These are phyloP conservation scores for Pseudorhombus dupliciocellatus DNA, from an alignment of 2,113 vertebrate species.

Conservation along the genomic window DNA sequence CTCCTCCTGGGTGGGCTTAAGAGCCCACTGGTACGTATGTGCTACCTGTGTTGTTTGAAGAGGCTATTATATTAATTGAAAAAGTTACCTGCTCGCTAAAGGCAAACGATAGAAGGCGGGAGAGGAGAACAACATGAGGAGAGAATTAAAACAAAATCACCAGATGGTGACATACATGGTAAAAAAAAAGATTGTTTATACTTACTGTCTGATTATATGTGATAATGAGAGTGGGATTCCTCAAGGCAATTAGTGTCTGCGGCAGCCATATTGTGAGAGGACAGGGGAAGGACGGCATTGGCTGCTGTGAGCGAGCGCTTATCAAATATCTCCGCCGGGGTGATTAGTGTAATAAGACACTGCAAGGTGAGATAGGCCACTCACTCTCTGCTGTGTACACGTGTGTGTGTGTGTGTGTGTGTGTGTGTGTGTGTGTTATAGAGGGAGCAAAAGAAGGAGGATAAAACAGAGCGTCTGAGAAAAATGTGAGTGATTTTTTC, in stretches of 20 bases:
- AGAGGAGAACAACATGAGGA: background rate
- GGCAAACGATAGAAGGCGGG: constrained; percentile 39
- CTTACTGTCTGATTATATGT: constrained; percentile 82
- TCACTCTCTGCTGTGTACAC: constrained; percentile 30
- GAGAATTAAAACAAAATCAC: constrained; percentile 70
- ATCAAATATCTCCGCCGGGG: constrained; percentile 73
- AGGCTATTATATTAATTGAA: constrained; percentile 72
- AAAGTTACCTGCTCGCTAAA: constrained; percentile 64
- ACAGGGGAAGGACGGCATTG: constrained; percentile 73
- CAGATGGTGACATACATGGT: constrained; percentile 77
- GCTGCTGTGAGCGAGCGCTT: constrained; percentile 70
- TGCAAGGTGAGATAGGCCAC: constrained; percentile 74
- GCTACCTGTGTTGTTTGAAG: constrained; percentile 67
- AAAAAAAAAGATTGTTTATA: constrained; percentile 80
- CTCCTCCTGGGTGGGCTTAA: constrained; percentile 68
- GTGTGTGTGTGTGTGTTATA: constrained; percentile 21
- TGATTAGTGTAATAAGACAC: constrained; percentile 77
- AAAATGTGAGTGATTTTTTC: constrained; percentile 35
- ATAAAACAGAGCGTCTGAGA: constrained; percentile 13
- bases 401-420: constrained; percentile 6
- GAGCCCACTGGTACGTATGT: constrained; percentile 54
- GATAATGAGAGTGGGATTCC: constrained; percentile 79
- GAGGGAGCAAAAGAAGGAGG: constrained; percentile 2
- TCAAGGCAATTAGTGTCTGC: constrained; percentile 78
- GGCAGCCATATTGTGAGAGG: constrained; percentile 78